Evolutionary conservation across 1,140 invertebrate genomes (phyloP), one percentile per base, ranked within the genome.

Genomic region (Drosophila erecta): DNA sequence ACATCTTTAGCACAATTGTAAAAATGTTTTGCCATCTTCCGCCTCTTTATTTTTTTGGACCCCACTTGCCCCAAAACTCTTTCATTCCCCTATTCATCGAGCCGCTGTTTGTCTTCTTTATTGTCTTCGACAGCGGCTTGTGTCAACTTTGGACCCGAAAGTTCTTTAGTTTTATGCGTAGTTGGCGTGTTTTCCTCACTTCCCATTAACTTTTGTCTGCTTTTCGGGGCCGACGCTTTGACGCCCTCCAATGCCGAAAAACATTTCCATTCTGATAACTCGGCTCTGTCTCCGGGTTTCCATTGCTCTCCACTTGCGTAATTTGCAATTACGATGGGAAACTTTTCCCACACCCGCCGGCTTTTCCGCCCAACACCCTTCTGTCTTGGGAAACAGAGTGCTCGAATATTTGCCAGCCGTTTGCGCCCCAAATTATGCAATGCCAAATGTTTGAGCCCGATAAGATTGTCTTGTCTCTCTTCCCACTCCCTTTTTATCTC

Each of bases 251-350:
- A 70, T 35, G 43, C 12, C 67, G 40, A 33, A 41, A 22, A 75
- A 67, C 64, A 81, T 85, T 81, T 76, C 59, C 70, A 87, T 76
- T 86, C 67, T 76, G 70, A 79, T 83, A 87, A 62, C 84, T 69
- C 57, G 61, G 35, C 35, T 62, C 12, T 60, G 59, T 70, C 55
- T 62, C 12, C 15, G 47, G 30, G 30, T 10, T 41, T 30, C 22
- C 14, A 35, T 20, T n/a, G 27, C 14, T 27, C 35, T 10, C 27
- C 14, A 50, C 76, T 84, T 67, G 80, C 81, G 80, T 79, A 79
- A 84, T 84, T 84, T 72, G 65, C 80, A 87, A 86, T 87, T 86
- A 81, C 75, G 58, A 46, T 50, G 43, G 50, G 44, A 81, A 79
- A 62, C 54, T 79, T 84, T 75, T 27, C 38, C 47, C 46, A 33